Percentiles rank a stretch among this genome's conserved stretches.
phyloP scores from a whole-genome alignment of 2,797 vertebrate species.

The Pantherophis alleghaniensis region DNA sequence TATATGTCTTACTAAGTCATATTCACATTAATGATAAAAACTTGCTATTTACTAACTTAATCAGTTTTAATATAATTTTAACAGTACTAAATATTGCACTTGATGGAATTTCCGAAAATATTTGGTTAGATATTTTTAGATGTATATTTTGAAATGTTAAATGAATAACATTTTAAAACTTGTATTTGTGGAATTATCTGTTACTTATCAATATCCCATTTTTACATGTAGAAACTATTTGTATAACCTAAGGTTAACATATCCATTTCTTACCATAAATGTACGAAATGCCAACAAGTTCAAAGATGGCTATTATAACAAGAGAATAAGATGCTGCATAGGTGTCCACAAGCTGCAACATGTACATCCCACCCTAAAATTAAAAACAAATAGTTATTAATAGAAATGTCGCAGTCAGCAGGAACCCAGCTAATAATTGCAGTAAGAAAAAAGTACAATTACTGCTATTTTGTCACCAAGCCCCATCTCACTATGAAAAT shows the following conservation, averaged over 20 bases:
- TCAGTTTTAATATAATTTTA: background rate
- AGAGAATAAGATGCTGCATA: conserved; percentile 95
- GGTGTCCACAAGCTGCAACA: conserved; percentile 96
- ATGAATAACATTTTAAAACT: background rate
- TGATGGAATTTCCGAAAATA: background rate
- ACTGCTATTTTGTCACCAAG: background rate
- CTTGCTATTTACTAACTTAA: background rate
- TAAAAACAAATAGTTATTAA: conserved; percentile 8
- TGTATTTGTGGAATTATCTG: background rate
- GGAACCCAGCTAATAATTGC: background rate
- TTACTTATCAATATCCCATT: background rate
- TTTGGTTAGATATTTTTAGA: background rate
- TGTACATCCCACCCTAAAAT: conserved; percentile 91
- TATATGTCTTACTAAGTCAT: background rate
- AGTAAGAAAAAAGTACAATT: background rate
- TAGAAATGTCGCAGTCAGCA: background rate
- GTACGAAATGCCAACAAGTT: conserved; percentile 93
- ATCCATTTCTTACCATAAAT: conserved; percentile 86
- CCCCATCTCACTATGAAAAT: background rate
- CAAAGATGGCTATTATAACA: conserved; percentile 96
- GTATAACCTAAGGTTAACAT: background rate
- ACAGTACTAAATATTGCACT: background rate
- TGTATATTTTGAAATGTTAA: background rate
- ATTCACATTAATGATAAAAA: background rate
- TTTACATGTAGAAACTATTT: background rate